Percentiles rank a stretch among this genome's conserved stretches.
These are phyloP conservation scores for Sciurus niger DNA, from an alignment of 2,113 vertebrate genomes.

Conservation along the genomic window DNA sequence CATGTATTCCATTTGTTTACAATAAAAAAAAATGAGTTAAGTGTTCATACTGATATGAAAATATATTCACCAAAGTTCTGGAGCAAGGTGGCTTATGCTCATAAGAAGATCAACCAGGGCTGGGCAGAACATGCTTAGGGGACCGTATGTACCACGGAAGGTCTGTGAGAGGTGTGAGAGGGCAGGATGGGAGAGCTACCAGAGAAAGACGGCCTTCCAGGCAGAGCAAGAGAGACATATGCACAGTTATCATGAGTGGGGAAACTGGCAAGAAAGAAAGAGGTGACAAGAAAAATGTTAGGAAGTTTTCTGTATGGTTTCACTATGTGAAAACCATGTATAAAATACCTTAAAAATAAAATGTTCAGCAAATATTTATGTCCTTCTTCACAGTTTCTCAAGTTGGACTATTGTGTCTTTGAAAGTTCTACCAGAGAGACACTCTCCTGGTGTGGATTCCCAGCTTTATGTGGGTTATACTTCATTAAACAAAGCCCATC, in stretches of 20 bases:
- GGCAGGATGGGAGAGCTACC: background rate
- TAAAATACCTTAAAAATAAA: slow-evolving; percentile 52
- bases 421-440: slow-evolving; percentile 20
- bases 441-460: background rate
- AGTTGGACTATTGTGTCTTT: background rate
- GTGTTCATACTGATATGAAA: background rate
- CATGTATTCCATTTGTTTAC: too few species aligned
- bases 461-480: background rate
- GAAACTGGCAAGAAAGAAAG: background rate
- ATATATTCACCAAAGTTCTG: slow-evolving; percentile 28
- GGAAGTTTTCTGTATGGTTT: background rate
- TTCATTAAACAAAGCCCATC: slow-evolving; percentile 41
- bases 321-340: background rate
- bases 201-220: background rate
- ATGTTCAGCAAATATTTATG: slow-evolving; percentile 49
- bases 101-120: background rate
- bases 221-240: background rate
- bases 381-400: slow-evolving; percentile 50
- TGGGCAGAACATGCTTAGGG: background rate
- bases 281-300: background rate
- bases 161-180: background rate
- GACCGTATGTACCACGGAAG: background rate
- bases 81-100: background rate
- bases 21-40: background rate
- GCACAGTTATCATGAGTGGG: background rate